Base-by-base conservation (phyloP, 2,113 vertebrate species). In the Scopus umbretta region DNA sequence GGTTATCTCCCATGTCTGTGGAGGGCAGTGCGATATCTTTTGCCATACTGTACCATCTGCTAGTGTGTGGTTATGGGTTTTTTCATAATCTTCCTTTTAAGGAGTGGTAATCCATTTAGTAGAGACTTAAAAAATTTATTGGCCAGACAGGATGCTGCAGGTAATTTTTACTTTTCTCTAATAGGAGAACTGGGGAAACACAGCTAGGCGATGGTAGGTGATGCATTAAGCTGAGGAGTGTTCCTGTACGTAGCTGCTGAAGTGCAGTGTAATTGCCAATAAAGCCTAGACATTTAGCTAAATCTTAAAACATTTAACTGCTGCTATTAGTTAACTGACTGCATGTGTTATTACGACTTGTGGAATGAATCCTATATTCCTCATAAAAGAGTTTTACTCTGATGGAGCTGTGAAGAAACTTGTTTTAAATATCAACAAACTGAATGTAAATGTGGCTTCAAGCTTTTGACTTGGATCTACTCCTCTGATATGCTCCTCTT, bases 51-150 rank as follows among this genome's bases (percentile, higher is more conserved):
- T 29, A 9, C 62, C 53, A 58, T 91, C 88, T 92, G 70, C 70
- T 94, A 45, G 62, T 21, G 5, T 38, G 62, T 90, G 74, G 17
- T 80, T 88, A 68, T 67, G 58, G 71, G 42, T 36, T 18, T 59
- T 59, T 25, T 36, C 22, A 36, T 36, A 36, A 61, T 61, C 15
- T 61, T 91, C 56, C 86, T 90, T 90, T 90, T 71, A 85, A 95
- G 91, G 71, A 88, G 36, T 85, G 49, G 95, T 92, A 92, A 87
- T 96, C 78, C 62, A 47, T 83, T 95, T 83, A 86, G 92, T 52
- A 74, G 62, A 91, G 59, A 73, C n/a, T 88, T 85, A 62, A 20
- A 61, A 36, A 93, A 89, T 66, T 63, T 75, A 85, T 91, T 79
- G 58, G 53, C 62, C 36, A 56, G 87, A 52, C 47, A 66, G 84